Percentiles rank a stretch among this genome's conserved stretches.
Evolutionary conservation across 2,113 vertebrate species (phyloP).

Genomic region (Orycteropus afer): DNA sequence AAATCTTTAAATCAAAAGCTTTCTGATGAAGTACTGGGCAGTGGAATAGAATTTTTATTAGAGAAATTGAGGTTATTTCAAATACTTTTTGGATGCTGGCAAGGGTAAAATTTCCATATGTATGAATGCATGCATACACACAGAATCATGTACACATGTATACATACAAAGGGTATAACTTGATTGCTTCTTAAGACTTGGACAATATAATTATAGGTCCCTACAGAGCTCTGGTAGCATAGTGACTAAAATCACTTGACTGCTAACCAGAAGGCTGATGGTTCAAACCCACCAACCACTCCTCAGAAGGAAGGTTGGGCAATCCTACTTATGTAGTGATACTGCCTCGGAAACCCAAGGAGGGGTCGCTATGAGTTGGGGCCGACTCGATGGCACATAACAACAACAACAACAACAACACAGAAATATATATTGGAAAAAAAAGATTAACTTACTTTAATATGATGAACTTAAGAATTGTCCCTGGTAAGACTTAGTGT

Average conservation of each 20-base stretch:
- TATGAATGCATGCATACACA: not conserved
- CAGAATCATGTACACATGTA: not conserved
- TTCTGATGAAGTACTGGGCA: conserved; percentile 17
- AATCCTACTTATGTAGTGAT: too few species aligned
- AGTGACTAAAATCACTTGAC: too few species aligned
- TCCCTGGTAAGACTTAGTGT: not conserved
- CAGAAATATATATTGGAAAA: not conserved
- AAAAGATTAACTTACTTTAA: not conserved
- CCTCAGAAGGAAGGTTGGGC: too few species aligned
- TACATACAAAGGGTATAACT: not conserved
- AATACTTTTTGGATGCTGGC: not conserved
- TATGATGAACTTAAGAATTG: not conserved
- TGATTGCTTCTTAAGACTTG: not conserved
- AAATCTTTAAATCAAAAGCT: conserved; percentile 37
- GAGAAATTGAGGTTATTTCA: not conserved
- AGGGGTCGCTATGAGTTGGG: too few species aligned
- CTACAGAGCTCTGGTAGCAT: too few species aligned
- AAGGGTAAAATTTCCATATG: not conserved
- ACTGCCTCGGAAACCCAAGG: too few species aligned
- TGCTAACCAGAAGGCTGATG: too few species aligned
- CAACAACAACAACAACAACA: too few species aligned
- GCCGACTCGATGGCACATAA: too few species aligned
- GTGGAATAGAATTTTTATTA: conserved; percentile 54
- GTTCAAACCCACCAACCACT: too few species aligned
- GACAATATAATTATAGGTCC: not conserved